Evolutionary conservation across 2,113 vertebrate genomes (phyloP).

Genomic region (Sturnira hondurensis): DNA sequence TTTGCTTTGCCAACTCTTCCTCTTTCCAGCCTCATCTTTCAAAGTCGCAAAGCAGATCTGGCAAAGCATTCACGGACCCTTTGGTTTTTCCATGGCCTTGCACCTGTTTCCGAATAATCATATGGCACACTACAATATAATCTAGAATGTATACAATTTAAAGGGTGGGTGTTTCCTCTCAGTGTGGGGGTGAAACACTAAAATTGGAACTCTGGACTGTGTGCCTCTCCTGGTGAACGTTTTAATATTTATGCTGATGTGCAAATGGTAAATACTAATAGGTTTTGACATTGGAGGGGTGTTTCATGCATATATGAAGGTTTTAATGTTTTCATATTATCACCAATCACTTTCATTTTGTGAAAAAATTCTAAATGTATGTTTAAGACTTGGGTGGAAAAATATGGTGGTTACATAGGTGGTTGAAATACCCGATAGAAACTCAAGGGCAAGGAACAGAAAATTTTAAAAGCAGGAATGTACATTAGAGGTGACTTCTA

Average conservation of each 20-base stretch:
- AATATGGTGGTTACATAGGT: neutral
- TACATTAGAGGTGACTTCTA: neutral
- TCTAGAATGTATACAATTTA: neutral
- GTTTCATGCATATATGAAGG: neutral
- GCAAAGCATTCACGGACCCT: neutral
- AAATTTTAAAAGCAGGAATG: neutral
- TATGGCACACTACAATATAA: neutral
- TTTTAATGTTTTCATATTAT: neutral
- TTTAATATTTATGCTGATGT: neutral
- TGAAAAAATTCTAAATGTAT: neutral
- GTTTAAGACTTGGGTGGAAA: neutral
- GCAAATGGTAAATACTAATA: neutral
- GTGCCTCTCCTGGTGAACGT: neutral
- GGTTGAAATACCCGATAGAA: neutral
- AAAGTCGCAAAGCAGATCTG: neutral
- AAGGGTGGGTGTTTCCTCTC: neutral
- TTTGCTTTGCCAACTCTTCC: neutral
- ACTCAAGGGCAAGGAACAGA: neutral
- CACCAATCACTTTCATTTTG: neutral
- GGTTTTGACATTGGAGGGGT: neutral
- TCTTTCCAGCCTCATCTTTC: neutral
- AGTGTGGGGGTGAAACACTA: neutral
- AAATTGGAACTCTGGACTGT: neutral
- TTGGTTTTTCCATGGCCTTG: slow-evolving; percentile 23
- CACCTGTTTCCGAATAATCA: slow-evolving; percentile 13